Conservation (phyloP, 2,113 vertebrate genomes). For the Sialia sialis region DNA sequence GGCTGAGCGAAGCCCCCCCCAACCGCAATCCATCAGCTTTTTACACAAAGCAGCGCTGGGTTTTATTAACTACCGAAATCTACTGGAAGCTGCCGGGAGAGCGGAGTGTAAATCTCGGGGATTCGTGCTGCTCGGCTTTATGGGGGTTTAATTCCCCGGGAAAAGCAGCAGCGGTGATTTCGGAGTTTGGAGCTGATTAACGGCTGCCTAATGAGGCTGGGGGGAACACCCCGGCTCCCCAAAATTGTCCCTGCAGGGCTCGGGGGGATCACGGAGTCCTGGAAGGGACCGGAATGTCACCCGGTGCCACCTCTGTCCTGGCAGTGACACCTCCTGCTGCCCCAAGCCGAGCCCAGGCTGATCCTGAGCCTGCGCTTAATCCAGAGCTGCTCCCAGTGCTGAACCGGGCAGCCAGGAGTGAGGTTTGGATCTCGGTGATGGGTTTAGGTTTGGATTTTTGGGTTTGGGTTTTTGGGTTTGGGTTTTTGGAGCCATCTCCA, state of each 20-base stretch:
- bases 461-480: no score
- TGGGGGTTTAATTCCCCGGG: background rate
- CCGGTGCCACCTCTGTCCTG: rapidly evolving
- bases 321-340: rapidly evolving
- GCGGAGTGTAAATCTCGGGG: slow-evolving; percentile 11
- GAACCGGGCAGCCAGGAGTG: rapidly evolving
- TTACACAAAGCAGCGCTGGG: slow-evolving; percentile 31
- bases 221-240: background rate
- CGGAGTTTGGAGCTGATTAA: background rate
- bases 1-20: background rate
- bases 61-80: slow-evolving; percentile 61
- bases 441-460: no score
- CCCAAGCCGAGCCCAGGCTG: background rate
- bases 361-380: rapidly evolving
- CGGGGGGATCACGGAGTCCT: rapidly evolving
- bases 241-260: rapidly evolving
- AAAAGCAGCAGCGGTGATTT: background rate
- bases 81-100: background rate
- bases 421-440: background rate
- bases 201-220: background rate
- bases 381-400: background rate
- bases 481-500: no score
- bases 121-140: slow-evolving; percentile 4
- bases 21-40: slow-evolving; percentile 5
- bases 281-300: background rate